Evolutionary conservation across 2,888 invertebrate genomes (phyloP), one percentile per base, ranked within the genome.

Genomic region (Drosophila cognata): DNA sequence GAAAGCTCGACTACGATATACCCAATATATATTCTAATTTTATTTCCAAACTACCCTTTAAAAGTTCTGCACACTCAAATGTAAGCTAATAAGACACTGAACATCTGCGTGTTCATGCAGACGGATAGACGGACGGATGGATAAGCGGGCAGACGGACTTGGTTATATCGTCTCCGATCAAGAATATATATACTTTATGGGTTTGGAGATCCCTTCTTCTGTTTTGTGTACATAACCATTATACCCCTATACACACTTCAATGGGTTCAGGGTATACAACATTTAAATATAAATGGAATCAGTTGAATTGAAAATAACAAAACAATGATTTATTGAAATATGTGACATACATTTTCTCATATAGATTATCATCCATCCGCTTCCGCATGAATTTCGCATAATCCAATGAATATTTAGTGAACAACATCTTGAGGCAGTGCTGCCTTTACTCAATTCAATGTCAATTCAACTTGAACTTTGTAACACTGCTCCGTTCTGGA

Each of bases 401-500:
- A 43, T 29, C 33, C 41, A 28, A 57, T 35, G 56, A 76, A 56
- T 65, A 52, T 56, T 29, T 31, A 38, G 29, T 48, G 60, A 51
- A 60, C 29, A 13, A 31, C 10, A 36, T 48, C 55, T 51, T 43
- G 11, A 41, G 36, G 51, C 31, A 29, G n/a, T 53, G 41, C 51
- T 73, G 55, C 31, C 56, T 41, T 41, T 51, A 43, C 56, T 38
- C n/a, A 70, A 56, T 67, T 79, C 88, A 88, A 82, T 82, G 88
- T 79, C 74, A 77, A 71, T 69, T 69, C 63, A 56, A 46, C 46
- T 71, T 89, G 86, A 75, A 82, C 84, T 85, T 82, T 85, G 88
- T 72, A 67, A 75, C 57, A 51, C 55, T 41, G 57, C 61, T 58
- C 57, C 71, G 63, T 53, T 67, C 72, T 66, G 62, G 62, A 38